Evolutionary conservation across 1,140 invertebrate species (phyloP).

Genomic region (Philotrypesis tridentata): DNA sequence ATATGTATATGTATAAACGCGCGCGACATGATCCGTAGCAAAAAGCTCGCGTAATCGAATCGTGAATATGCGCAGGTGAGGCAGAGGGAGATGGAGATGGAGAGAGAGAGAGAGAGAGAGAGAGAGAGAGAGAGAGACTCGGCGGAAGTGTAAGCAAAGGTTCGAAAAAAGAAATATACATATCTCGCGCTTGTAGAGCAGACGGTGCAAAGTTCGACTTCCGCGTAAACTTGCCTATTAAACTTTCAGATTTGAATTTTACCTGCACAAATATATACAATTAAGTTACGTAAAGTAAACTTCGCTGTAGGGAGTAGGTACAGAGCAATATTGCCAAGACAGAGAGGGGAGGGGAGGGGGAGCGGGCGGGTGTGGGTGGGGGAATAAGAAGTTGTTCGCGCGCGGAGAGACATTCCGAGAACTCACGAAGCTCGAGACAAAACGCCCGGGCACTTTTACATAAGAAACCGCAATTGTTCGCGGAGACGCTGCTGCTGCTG

Average conservation of each 20-base stretch:
- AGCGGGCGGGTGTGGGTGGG: neutral
- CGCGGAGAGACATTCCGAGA: neutral
- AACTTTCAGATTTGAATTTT: neutral
- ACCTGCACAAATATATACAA: neutral
- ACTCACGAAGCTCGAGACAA: neutral
- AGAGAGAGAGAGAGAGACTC: too few relatives aligned
- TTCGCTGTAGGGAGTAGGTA: neutral
- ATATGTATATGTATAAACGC: too few relatives aligned
- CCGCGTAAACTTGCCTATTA: neutral
- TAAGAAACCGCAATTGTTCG: neutral
- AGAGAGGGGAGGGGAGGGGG: too few relatives aligned
- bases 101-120: too few relatives aligned
- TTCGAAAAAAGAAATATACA: too few relatives aligned
- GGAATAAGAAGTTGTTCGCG: neutral
- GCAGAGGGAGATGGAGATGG: too few relatives aligned
- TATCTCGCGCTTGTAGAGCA: too few relatives aligned
- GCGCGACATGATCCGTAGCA: too few relatives aligned
- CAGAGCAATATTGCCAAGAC: neutral
- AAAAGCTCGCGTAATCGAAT: too few relatives aligned
- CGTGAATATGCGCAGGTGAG: too few relatives aligned
- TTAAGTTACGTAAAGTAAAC: neutral
- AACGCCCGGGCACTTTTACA: neutral
- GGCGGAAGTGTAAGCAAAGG: too few relatives aligned
- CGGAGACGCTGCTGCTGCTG: neutral
- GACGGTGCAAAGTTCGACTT: neutral